phyloP scores from a whole-genome alignment of 1,140 invertebrate genomes.

The Trichonephila clavata region DNA sequence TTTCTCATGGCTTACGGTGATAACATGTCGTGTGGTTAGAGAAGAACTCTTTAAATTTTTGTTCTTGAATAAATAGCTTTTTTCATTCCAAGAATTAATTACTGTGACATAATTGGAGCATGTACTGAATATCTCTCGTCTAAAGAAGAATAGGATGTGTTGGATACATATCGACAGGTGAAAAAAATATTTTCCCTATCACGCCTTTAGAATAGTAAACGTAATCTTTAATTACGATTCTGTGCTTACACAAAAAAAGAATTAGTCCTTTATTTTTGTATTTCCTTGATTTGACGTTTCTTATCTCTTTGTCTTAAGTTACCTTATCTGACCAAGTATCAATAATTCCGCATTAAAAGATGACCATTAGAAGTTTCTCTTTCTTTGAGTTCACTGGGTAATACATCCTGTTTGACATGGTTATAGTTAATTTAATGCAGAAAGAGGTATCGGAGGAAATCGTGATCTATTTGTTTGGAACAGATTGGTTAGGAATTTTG shows the following conservation, averaged over 20 bases:
- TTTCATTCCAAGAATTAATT: not conserved
- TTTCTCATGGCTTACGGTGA: not conserved
- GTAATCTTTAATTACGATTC: not conserved
- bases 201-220: not conserved
- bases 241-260: not conserved
- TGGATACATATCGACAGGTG: not conserved
- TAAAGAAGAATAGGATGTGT: not conserved
- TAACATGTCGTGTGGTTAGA: not conserved
- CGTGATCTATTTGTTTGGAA: no score
- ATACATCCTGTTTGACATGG: not conserved
- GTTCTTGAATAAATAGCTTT: not conserved
- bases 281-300: not conserved
- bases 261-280: not conserved
- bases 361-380: not conserved
- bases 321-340: not conserved
- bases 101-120: constrained; percentile 23
- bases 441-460: no score
- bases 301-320: not conserved
- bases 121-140: not conserved
- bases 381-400: not conserved
- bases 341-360: not conserved
- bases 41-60: not conserved
- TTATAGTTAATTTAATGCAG: no score
- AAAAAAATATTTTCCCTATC: constrained; percentile 8
- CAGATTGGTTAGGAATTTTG: no score